Evolutionary conservation across 1,140 invertebrate genomes (phyloP).

Genomic region (Megalonaias nervosa): DNA sequence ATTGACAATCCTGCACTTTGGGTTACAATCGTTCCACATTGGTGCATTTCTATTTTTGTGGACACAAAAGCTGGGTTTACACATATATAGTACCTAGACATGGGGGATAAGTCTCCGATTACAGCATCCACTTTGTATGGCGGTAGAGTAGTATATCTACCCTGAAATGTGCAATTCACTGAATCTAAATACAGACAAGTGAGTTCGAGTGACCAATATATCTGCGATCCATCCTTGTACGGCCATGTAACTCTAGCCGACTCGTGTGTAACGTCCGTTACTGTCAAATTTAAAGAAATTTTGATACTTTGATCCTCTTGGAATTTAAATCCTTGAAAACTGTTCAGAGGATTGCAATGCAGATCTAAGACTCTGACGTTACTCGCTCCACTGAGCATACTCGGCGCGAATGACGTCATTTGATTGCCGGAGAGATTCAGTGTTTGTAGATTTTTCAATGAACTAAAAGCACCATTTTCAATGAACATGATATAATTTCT

Average conservation of each 20-base stretch:
- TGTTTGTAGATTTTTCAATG: constrained; percentile 29
- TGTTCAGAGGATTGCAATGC: constrained; percentile 29
- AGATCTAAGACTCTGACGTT: constrained; percentile 24
- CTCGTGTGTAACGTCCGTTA: constrained; percentile 12
- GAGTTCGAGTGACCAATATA: constrained; percentile 38
- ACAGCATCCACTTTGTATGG: constrained; percentile 25
- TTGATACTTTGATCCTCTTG: not conserved
- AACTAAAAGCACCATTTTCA: constrained; percentile 27
- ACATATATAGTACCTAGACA: constrained; percentile 37
- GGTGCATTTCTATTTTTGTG: constrained; percentile 14
- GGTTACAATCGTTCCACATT: constrained; percentile 11
- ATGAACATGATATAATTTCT: constrained; percentile 31
- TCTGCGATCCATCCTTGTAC: constrained; percentile 32
- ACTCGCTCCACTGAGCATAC: constrained; percentile 20
- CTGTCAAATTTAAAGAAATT: constrained; percentile 32
- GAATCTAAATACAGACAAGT: constrained; percentile 10
- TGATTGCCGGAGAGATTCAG: constrained; percentile 37
- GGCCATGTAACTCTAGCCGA: constrained; percentile 30
- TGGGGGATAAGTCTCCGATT: constrained; percentile 10
- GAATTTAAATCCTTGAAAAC: constrained; percentile 19
- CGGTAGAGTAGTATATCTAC: constrained; percentile 25
- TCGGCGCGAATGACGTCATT: constrained; percentile 4
- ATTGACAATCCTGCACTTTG: too few relatives aligned
- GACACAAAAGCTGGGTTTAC: constrained; percentile 34
- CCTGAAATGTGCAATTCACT: constrained; percentile 24